phyloP scores from a whole-genome alignment of 2,797 vertebrate genomes.

The Sebastes wilsoni region DNA sequence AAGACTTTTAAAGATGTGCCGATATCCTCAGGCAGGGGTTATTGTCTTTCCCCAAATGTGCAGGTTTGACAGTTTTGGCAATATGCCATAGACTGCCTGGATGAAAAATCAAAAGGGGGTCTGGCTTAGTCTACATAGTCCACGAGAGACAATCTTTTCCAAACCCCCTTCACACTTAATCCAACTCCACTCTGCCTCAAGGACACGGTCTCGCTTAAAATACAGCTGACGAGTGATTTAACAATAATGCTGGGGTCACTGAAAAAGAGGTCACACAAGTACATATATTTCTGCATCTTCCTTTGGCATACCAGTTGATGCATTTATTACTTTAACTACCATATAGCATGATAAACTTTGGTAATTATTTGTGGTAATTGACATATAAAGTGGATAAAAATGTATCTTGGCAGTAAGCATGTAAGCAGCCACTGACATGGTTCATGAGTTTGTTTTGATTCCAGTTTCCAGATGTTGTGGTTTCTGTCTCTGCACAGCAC shows the following conservation, averaged over 20 bases:
- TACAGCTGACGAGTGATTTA: neutral
- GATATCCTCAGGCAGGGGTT: neutral
- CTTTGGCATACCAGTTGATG: neutral
- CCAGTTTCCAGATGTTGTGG: constrained; percentile 63
- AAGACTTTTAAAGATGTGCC: constrained; percentile 4
- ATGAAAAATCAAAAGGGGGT: neutral
- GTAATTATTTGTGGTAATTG: constrained; percentile 33
- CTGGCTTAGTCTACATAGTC: neutral
- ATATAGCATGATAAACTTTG: neutral
- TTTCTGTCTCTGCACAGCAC: constrained; percentile 24
- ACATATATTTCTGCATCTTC: neutral
- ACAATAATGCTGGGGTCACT: neutral
- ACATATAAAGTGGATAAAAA: constrained; percentile 42
- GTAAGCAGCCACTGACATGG: constrained; percentile 43
- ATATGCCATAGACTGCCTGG: neutral
- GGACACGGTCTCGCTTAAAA: constrained; percentile 11
- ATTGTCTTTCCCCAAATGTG: neutral
- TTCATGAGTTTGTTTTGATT: constrained; percentile 61
- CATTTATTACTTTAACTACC: neutral
- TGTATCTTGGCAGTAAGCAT: constrained; percentile 22
- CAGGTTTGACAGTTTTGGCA: constrained; percentile 19
- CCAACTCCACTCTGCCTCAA: constrained; percentile 11
- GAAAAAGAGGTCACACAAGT: neutral
- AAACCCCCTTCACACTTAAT: neutral
- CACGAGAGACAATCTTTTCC: neutral